Conservation (phyloP, 2,797 vertebrate genomes). For the Phataginus tricuspis region DNA sequence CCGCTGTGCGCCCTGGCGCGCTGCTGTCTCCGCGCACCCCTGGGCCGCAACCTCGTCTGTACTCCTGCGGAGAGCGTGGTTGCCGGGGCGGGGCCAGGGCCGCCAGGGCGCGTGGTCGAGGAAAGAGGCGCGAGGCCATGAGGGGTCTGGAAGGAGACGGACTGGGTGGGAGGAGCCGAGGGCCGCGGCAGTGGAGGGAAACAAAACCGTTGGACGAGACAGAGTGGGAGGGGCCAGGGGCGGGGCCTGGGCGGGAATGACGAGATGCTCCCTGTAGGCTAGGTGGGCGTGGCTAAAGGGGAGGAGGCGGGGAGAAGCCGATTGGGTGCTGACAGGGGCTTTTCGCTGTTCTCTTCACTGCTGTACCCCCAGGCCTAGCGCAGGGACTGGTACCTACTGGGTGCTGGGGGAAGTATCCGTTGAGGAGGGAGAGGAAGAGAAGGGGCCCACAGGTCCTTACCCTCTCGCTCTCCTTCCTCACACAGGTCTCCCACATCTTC, state of each 20-base stretch:
- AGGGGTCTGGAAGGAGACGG: not conserved
- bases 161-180: not conserved
- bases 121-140: not conserved
- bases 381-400: not conserved
- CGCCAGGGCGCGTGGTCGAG: not conserved
- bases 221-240: no score
- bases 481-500: constrained; percentile 79
- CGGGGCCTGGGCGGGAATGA: accelerated
- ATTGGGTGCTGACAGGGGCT: not conserved
- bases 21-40: constrained; percentile 52
- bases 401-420: no score
- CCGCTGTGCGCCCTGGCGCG: constrained; percentile 66
- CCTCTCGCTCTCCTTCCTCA: not conserved
- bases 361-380: not conserved
- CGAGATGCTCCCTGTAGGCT: accelerated
- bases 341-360: not conserved
- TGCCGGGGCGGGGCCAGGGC: not conserved
- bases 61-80: constrained; percentile 75
- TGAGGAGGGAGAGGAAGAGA: accelerated
- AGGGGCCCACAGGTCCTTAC: not conserved
- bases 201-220: no score
- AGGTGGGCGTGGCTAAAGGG: not conserved
- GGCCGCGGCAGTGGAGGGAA: not conserved
- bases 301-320: not conserved
- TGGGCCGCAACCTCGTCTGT: constrained; percentile 75